Percentiles rank a stretch among this genome's conserved stretches.
Conservation (phyloP, 2,888 invertebrate genomes). For the Spilosoma lubricipeda region DNA sequence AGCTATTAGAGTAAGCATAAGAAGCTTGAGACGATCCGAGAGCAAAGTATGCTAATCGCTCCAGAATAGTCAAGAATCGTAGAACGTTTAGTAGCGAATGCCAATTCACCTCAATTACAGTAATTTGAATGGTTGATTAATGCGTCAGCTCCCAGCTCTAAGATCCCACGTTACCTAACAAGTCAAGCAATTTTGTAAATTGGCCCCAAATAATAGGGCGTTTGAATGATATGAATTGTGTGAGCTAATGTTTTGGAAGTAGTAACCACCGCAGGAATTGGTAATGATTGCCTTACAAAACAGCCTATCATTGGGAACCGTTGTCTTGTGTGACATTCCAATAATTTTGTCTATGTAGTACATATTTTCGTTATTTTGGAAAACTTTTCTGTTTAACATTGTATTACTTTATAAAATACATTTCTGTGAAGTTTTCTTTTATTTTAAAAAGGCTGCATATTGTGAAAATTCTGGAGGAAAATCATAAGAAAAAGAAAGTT, state of each 20-base stretch:
- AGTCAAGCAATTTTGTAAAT: conserved; percentile 40
- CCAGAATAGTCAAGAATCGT: conserved; percentile 22
- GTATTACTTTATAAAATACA: neutral
- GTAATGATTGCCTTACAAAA: neutral
- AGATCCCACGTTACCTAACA: conserved; percentile 30
- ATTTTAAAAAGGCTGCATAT: neutral
- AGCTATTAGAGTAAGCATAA: neutral
- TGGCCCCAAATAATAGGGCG: conserved; percentile 41
- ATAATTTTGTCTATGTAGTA: neutral
- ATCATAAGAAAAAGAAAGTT: neutral
- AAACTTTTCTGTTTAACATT: neutral
- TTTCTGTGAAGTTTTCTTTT: neutral
- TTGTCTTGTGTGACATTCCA: neutral
- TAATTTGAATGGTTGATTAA: conserved; percentile 60
- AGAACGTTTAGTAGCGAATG: conserved; percentile 24
- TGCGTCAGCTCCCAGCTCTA: conserved; percentile 35
- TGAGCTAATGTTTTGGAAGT: conserved; percentile 33
- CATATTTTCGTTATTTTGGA: neutral
- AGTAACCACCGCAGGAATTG: conserved; percentile 6
- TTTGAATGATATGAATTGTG: conserved; percentile 29
- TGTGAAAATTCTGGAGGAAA: neutral
- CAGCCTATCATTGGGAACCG: neutral
- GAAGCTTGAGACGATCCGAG: neutral
- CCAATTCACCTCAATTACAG: conserved; percentile 46
- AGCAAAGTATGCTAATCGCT: conserved; percentile 37